These are phyloP conservation scores for Odontamblyopus lacepedii DNA, from an alignment of 2,797 vertebrate species.

Conservation along the genomic window DNA sequence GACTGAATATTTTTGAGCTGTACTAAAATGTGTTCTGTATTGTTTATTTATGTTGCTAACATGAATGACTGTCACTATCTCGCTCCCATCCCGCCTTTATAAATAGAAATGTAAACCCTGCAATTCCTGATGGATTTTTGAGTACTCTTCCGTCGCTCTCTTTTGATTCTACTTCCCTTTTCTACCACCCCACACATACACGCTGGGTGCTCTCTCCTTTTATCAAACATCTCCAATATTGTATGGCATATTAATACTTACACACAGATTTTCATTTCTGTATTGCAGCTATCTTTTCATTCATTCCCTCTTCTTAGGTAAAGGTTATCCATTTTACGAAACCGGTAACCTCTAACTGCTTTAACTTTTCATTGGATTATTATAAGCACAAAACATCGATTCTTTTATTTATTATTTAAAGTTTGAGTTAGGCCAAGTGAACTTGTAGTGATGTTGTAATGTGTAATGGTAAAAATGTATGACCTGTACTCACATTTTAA, in stretches of 20 bases:
- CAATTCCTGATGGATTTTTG: constrained; percentile 59
- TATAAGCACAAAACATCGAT: background rate
- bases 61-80: constrained; percentile 59
- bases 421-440: too few relatives aligned
- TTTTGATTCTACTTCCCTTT: constrained; percentile 31
- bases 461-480: too few relatives aligned
- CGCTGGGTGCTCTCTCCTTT: constrained; percentile 44
- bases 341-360: background rate
- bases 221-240: constrained; percentile 43
- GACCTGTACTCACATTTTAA: too few relatives aligned
- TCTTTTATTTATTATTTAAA: constrained; percentile 4
- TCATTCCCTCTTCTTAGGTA: background rate
- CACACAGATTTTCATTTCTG: constrained; percentile 11
- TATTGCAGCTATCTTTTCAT: constrained; percentile 12
- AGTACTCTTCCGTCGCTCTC: constrained; percentile 36
- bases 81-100: constrained; percentile 66
- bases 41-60: constrained; percentile 48
- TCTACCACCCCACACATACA: constrained; percentile 25
- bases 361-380: background rate
- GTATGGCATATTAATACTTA: constrained; percentile 25
- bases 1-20: constrained; percentile 10
- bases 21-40: constrained; percentile 36
- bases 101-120: constrained; percentile 65
- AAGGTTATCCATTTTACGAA: background rate
- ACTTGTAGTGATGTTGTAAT: too few relatives aligned